A percentile compares a stretch with the other conserved stretches of the same genome.
Evolutionary conservation across 2,113 vertebrate species (phyloP).

Genomic region (Takifugu flavidus): DNA sequence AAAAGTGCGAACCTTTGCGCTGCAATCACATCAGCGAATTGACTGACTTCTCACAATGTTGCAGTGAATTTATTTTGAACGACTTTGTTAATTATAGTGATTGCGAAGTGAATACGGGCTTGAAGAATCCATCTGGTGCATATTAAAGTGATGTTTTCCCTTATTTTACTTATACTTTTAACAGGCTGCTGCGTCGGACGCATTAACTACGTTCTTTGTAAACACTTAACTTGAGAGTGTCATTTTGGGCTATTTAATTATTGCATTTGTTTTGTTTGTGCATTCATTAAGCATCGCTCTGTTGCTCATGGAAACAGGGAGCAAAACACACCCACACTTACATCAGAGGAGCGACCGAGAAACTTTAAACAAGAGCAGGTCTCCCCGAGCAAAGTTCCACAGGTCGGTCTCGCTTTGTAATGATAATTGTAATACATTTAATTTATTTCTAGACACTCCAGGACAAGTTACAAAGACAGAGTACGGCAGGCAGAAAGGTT

Average conservation of each 20-base stretch:
- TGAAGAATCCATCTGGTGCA: not conserved
- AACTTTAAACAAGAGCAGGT: not conserved
- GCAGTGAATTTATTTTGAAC: not conserved
- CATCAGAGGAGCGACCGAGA: not conserved
- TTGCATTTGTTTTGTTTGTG: too few relatives aligned
- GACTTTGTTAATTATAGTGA: not conserved
- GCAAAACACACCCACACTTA: not conserved
- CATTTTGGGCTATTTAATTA: too few relatives aligned
- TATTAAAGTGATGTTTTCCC: slow-evolving; percentile 6
- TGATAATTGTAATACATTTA: too few relatives aligned
- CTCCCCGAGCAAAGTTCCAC: not conserved
- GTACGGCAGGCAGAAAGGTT: too few relatives aligned
- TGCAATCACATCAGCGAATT: slow-evolving; percentile 5
- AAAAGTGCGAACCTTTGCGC: slow-evolving; percentile 1
- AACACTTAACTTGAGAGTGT: too few relatives aligned
- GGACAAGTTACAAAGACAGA: too few relatives aligned
- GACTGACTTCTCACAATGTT: slow-evolving; percentile 1
- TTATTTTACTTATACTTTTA: not conserved
- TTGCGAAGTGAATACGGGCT: not conserved
- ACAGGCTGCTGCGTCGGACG: too few relatives aligned
- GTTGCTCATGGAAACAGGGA: too few relatives aligned
- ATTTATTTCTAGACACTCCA: too few relatives aligned
- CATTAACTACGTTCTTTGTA: too few relatives aligned
- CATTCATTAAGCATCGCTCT: too few relatives aligned
- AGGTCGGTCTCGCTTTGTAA: not conserved